Base-by-base conservation (phyloP, 2,113 vertebrate genomes). In the Stegostoma tigrinum region DNA sequence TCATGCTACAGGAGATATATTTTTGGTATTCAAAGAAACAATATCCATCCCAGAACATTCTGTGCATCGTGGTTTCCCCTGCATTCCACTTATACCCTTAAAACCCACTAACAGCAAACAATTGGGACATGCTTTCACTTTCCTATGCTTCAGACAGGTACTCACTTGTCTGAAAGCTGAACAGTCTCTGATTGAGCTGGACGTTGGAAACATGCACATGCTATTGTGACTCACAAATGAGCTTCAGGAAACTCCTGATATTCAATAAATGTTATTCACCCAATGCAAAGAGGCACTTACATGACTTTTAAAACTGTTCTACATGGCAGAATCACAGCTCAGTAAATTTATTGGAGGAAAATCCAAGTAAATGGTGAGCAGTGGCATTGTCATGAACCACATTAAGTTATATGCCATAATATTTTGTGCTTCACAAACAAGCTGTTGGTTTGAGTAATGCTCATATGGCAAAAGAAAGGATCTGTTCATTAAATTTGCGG, bases 401-500 rank as follows among this genome's bases (percentile, higher is more conserved):
- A 93, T 93, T 93, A 93, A 93, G 61, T 67, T 93, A 93, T n/a
- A 93, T 38, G 67, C 42, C 68, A 78, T 87, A 80, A 96, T 95
- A 96, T 96, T 97, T 96, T 96, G 83, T 95, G 78, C 96, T 96
- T 96, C 96, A 96, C 96, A 95, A 95, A 95, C 94, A 95, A 95
- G 94, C 94, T 52, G 67, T 72, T 95, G 67, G 94, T 52, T 72
- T 95, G 94, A 95, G 67, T 72, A 95, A 72, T 95, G 68, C 94
- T 75, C 42, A 72, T 45, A 68, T 95, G 94, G 94, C 94, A 97
- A 97, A 97, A 97, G 97, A 96, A 98, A 96, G 97, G 97, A 97
- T 97, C 97, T 96, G 97, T 98, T 98, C 97, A 98, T 98, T 98
- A 98, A 98, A 98, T 98, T 97, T 97, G 97, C 95, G 97, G 98